Evolutionary conservation across 1,140 invertebrate species (phyloP).

Genomic region (Drosophila pachea): DNA sequence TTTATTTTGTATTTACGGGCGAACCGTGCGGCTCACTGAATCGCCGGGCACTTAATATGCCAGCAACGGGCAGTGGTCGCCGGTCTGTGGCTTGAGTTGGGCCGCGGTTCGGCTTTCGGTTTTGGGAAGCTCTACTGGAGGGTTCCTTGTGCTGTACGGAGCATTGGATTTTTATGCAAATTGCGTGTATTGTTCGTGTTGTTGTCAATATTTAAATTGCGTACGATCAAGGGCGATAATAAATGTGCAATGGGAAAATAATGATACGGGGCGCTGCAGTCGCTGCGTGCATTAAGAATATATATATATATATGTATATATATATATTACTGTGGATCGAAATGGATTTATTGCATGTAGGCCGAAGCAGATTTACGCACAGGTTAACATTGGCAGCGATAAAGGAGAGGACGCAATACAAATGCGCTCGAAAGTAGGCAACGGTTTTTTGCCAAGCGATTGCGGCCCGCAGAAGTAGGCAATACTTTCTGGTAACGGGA

Average conservation of each 20-base stretch:
- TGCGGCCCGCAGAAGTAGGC: no score
- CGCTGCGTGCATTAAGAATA: no score
- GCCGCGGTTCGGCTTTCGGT: not conserved
- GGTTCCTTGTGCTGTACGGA: constrained; percentile 24
- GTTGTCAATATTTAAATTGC: constrained; percentile 67
- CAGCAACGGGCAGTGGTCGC: not conserved
- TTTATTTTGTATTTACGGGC: constrained; percentile 73
- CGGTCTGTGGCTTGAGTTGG: constrained; percentile 22
- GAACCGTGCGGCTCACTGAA: constrained; percentile 47
- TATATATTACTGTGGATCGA: no score
- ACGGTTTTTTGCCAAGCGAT: not conserved
- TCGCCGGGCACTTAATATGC: constrained; percentile 22
- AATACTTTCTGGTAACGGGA: no score
- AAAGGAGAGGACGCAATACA: not conserved
- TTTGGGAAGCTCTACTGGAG: not conserved
- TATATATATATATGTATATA: no score
- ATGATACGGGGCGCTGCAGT: constrained; percentile 36
- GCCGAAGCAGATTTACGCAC: constrained; percentile 5
- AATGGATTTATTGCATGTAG: not conserved
- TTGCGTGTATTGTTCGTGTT: constrained; percentile 48
- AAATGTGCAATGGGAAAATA: constrained; percentile 39
- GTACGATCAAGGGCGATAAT: constrained; percentile 47
- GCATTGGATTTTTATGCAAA: constrained; percentile 68
- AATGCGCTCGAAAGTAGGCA: constrained; percentile 32
- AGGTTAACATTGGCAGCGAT: constrained; percentile 20